Conservation (phyloP, 92 coral and sea anemone genomes). For the Metridium senile region DNA sequence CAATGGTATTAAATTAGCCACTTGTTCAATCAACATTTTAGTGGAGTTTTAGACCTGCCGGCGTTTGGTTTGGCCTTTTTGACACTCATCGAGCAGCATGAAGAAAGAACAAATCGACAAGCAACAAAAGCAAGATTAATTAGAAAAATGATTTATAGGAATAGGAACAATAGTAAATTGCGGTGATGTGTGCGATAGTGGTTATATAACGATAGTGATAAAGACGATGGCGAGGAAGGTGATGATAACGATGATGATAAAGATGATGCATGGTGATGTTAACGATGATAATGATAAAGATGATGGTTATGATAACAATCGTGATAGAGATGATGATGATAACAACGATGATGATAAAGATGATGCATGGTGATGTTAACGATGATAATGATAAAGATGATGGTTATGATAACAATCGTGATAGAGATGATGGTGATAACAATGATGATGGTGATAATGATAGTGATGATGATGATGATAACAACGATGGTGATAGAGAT, state of each 20-base stretch:
- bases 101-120: background rate
- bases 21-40: background rate
- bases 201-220: background rate
- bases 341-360: background rate
- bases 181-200: too few species aligned
- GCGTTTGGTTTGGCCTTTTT: constrained; percentile 3
- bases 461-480: background rate
- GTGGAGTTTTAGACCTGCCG: background rate
- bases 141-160: background rate
- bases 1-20: background rate
- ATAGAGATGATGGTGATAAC: background rate
- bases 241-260: too few species aligned
- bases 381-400: background rate
- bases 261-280: background rate
- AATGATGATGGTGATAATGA: background rate
- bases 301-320: background rate
- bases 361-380: background rate
- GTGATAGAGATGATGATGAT: background rate
- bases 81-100: background rate
- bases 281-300: background rate
- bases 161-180: too few species aligned
- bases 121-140: background rate
- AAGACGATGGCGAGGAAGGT: background rate
- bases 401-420: background rate
- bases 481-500: background rate